Evolutionary conservation across 1,140 invertebrate genomes (phyloP).

Genomic region (Meloidogyne chitwoodi): DNA sequence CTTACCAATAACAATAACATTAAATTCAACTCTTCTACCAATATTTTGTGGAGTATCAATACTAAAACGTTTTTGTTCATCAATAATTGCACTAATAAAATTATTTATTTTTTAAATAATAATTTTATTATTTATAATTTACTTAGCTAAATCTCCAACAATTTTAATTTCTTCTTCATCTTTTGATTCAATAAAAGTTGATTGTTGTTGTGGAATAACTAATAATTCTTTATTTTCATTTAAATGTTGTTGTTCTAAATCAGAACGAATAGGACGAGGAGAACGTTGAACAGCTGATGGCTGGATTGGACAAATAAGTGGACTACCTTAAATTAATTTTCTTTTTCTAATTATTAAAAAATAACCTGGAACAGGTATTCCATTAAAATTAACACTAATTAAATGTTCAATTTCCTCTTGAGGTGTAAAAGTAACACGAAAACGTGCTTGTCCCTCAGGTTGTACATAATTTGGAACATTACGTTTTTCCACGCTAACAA

Average conservation of each 20-base stretch:
- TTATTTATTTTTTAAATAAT: neutral
- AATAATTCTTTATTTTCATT: slow-evolving; percentile 25
- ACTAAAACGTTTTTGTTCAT: slow-evolving; percentile 54
- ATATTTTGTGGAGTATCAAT: slow-evolving; percentile 39
- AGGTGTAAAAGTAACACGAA: slow-evolving; percentile 91
- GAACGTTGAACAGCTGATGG: slow-evolving; percentile 66
- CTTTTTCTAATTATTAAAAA: neutral
- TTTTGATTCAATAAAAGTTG: slow-evolving; percentile 17
- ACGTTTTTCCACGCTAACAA: slow-evolving; percentile 89
- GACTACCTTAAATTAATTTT: slow-evolving; percentile 42
- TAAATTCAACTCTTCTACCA: slow-evolving; percentile 57
- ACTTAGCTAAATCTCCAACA: slow-evolving; percentile 43
- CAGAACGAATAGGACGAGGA: slow-evolving; percentile 67
- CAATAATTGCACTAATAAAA: slow-evolving; percentile 38
- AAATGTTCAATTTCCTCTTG: slow-evolving; percentile 73
- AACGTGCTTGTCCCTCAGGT: slow-evolving; percentile 90
- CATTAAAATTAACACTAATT: slow-evolving; percentile 86
- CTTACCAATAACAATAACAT: slow-evolving; percentile 62
- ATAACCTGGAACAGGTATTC: slow-evolving; percentile 79
- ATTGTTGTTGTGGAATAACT: slow-evolving; percentile 6
- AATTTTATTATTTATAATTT: neutral
- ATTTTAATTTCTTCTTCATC: slow-evolving; percentile 35
- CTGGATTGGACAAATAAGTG: slow-evolving; percentile 66
- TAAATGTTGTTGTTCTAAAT: slow-evolving; percentile 50
- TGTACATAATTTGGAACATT: slow-evolving; percentile 98